Conservation (phyloP, 2,113 vertebrate species). For the Nanger granti region DNA sequence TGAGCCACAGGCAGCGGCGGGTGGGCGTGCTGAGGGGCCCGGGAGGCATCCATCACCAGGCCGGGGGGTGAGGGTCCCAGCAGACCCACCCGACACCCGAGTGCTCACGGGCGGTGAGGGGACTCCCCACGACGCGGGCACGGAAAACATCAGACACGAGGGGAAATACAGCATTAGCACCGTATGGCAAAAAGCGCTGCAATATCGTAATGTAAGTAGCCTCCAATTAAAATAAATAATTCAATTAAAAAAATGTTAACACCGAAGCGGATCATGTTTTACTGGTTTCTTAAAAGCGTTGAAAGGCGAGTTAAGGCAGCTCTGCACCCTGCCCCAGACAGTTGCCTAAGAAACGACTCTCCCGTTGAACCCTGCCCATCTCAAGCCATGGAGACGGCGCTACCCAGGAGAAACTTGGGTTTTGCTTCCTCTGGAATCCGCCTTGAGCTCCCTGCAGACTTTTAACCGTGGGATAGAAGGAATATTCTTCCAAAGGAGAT, state of each 20-base stretch:
- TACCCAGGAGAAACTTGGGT: not conserved
- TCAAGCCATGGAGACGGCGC: not conserved
- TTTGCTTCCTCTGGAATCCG: not conserved
- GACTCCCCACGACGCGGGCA: conserved; percentile 66
- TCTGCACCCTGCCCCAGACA: accelerated
- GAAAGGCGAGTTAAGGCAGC: not conserved
- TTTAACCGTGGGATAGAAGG: not conserved
- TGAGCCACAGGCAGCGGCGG: not conserved
- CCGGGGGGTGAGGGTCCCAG: conserved; percentile 26
- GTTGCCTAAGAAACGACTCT: not conserved
- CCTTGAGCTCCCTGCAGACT: not conserved
- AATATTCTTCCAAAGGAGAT: not conserved
- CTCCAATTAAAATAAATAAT: not conserved
- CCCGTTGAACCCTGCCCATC: not conserved
- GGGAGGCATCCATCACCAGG: conserved; percentile 33
- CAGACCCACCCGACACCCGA: conserved; percentile 59
- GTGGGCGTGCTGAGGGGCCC: not conserved
- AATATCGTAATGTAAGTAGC: not conserved
- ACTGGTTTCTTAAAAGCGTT: not conserved
- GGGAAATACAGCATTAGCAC: conserved; percentile 42
- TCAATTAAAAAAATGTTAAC: not conserved
- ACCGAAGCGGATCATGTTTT: not conserved
- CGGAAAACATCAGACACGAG: conserved; percentile 61
- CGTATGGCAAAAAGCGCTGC: not conserved
- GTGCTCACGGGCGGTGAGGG: conserved; percentile 65